phyloP scores from a whole-genome alignment of 2,888 invertebrate genomes.

The Bruchidius siliquastri region DNA sequence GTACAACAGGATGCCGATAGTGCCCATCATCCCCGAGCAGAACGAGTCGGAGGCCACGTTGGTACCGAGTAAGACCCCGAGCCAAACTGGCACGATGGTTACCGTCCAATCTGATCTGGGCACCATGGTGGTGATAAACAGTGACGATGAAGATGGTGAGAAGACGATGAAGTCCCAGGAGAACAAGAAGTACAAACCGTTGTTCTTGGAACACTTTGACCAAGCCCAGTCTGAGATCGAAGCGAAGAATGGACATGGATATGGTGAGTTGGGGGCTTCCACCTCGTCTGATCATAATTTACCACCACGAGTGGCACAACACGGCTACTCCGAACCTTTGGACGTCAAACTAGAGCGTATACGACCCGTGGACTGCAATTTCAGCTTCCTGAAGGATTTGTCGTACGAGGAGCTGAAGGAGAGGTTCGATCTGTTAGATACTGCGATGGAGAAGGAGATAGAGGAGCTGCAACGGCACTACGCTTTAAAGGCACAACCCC shows the following conservation, averaged over 20 bases:
- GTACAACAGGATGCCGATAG: slow-evolving; percentile 55
- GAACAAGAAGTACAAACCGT: slow-evolving; percentile 81
- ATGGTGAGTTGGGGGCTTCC: neutral
- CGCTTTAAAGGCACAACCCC: slow-evolving; percentile 94
- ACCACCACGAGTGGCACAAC: slow-evolving; percentile 9
- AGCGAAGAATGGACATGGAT: neutral
- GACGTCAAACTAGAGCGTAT: slow-evolving; percentile 29
- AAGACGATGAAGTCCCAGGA: slow-evolving; percentile 85
- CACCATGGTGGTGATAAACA: slow-evolving; percentile 90
- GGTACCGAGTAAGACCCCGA: slow-evolving; percentile 52
- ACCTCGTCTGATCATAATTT: neutral
- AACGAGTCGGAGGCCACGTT: slow-evolving; percentile 58
- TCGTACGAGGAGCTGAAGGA: slow-evolving; percentile 77
- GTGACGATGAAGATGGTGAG: slow-evolving; percentile 72
- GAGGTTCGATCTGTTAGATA: slow-evolving; percentile 86
- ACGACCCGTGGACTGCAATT: slow-evolving; percentile 29
- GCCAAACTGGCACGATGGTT: slow-evolving; percentile 52
- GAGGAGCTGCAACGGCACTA: slow-evolving; percentile 91
- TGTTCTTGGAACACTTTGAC: slow-evolving; percentile 94
- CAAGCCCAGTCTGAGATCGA: slow-evolving; percentile 65
- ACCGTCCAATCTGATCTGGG: slow-evolving; percentile 80
- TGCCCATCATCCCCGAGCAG: slow-evolving; percentile 34
- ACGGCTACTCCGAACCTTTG: slow-evolving; percentile 22
- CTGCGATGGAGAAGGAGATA: slow-evolving; percentile 98
- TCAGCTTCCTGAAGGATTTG: slow-evolving; percentile 29